These are phyloP conservation scores for Nettapus auritus DNA, from an alignment of 2,113 vertebrate species.

Conservation along the genomic window DNA sequence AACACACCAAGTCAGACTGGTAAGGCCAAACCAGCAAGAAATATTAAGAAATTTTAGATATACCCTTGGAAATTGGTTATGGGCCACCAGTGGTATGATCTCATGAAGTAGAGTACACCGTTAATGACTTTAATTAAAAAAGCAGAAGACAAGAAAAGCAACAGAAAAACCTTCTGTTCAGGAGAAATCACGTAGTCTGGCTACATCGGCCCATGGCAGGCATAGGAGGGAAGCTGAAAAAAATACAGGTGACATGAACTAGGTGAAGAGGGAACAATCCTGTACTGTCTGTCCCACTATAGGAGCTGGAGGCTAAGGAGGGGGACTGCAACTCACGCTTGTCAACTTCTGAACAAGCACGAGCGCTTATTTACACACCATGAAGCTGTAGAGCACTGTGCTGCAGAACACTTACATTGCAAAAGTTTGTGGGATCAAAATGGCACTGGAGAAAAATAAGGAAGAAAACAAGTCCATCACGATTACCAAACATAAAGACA, in stretches of 20 bases:
- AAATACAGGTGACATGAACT: background rate
- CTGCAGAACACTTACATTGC: background rate
- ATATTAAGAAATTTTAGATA: background rate
- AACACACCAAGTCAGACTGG: background rate
- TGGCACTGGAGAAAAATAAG: background rate
- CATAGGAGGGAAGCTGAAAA: background rate
- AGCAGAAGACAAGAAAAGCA: background rate
- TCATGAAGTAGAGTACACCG: background rate
- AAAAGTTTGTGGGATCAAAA: background rate
- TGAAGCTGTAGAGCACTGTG: background rate
- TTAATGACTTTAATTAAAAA: background rate
- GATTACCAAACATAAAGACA: background rate
- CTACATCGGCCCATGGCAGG: background rate
- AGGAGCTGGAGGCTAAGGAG: background rate
- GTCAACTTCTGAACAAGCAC: background rate
- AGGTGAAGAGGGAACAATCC: background rate
- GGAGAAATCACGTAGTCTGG: background rate
- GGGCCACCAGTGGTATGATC: background rate
- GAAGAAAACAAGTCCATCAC: background rate
- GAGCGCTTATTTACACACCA: background rate
- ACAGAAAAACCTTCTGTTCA: background rate
- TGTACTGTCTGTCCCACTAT: background rate
- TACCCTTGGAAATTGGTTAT: accelerated
- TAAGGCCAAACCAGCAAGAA: background rate
- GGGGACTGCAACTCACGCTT: background rate